Base-by-base conservation (phyloP, 2,797 vertebrate genomes). In the Neomorphus geoffroyi region DNA sequence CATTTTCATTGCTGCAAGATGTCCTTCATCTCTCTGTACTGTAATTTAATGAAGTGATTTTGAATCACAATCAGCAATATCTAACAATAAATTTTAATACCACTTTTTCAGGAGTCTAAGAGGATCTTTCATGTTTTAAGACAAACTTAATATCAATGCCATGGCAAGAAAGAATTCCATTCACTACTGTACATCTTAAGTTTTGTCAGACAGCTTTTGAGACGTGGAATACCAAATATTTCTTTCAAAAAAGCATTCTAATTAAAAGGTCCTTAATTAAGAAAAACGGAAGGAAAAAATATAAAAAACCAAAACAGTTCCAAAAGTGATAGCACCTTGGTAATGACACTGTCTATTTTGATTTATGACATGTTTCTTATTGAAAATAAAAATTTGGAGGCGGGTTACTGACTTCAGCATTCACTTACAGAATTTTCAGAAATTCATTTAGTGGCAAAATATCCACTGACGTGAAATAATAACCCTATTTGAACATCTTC, bases 21-120 rank as follows among this genome's bases (percentile, higher is more conserved):
- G 90, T 88, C 81, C 84, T 97, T 96, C 80, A 94, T 96, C 94
- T 82, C 82, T 91, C 90, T 88, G 37, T 51, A 91, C 60, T 87
- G 74, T 80, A 95, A 91, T 96, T 97, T 95, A 97, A 97, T 96
- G 94, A 96, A 95, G 83, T 88, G 72, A 78, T 88, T 97, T 97
- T 95, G 91, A 86, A 69, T 94, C 92, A 79, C 72, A 94, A 95
- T 97, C 95, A 92, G 80, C 39, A 95, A 88, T 83, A 96, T 73
- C 41, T 78, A 69, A 72, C 43, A 91, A 84, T 93, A 94, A 87
- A 95, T 96, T 91, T 96, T 96, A 95, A 90, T 71, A 61, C 30
- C 9, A 57, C n/a, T 27, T 96, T 94, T 88, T 95, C 50, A 84
- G 24, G 70, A 73, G 71, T 58, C 66, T 92, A 82, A 79, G 37